These are phyloP conservation scores for Galagoides demidoff DNA, from an alignment of 2,797 vertebrate genomes.

Conservation along the genomic window DNA sequence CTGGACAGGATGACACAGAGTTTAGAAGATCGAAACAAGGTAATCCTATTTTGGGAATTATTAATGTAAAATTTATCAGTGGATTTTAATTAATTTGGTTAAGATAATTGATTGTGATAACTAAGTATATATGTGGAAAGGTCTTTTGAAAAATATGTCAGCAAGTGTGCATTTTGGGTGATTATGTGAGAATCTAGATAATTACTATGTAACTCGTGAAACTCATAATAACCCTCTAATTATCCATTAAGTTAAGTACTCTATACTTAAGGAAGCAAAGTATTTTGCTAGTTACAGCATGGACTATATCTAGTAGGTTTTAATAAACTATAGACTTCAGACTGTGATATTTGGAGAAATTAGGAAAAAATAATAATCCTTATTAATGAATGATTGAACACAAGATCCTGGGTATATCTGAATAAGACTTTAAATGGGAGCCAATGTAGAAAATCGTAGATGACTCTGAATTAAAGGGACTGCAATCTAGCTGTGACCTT, in stretches of 20 bases:
- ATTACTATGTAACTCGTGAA: constrained; percentile 2
- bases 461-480: neutral
- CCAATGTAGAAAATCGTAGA: neutral
- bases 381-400: neutral
- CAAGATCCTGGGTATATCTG: neutral
- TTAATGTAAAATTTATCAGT: neutral
- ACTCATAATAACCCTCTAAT: constrained; percentile 27
- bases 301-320: neutral
- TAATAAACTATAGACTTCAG: neutral
- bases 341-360: neutral
- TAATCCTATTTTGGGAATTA: constrained; percentile 7
- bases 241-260: neutral
- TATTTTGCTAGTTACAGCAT: neutral
- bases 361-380: neutral
- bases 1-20: constrained; percentile 39
- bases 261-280: neutral
- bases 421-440: neutral
- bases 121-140: neutral
- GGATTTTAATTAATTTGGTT: neutral
- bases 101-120: neutral
- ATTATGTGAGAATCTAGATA: neutral
- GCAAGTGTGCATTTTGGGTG: neutral
- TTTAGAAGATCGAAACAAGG: constrained; percentile 8
- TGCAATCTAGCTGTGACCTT: neutral
- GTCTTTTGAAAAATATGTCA: neutral